Evolutionary conservation across 2,113 vertebrate species (phyloP).

Genomic region (Hydrolagus affinis): DNA sequence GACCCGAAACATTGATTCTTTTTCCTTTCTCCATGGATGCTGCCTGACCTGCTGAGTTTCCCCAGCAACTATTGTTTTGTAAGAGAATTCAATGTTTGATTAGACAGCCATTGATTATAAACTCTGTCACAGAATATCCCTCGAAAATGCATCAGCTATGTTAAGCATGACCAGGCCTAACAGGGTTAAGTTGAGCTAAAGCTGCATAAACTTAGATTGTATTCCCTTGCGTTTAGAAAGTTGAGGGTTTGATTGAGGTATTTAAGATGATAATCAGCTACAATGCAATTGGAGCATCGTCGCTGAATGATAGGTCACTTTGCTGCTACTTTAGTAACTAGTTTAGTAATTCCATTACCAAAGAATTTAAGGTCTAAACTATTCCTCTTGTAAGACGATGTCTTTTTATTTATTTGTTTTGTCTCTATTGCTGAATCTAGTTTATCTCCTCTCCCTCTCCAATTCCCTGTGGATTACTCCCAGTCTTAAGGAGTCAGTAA

Average conservation of each 20-base stretch:
- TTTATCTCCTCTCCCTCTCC: neutral
- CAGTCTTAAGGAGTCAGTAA: neutral
- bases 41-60: no score
- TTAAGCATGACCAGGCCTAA: no score
- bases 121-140: no score
- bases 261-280: slow-evolving; percentile 14
- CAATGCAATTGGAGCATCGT: neutral
- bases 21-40: no score
- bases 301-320: neutral
- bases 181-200: no score
- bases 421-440: neutral
- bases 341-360: neutral
- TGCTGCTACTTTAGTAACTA: neutral
- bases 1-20: no score
- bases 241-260: neutral
- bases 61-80: no score
- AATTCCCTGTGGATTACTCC: neutral
- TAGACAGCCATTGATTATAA: no score
- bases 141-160: no score
- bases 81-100: no score
- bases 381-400: neutral
- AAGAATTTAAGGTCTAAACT: neutral
- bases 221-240: no score
- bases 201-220: no score
- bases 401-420: neutral